Base-by-base conservation (phyloP, 2,888 invertebrate genomes). In the Brachyopa scutellaris region DNA sequence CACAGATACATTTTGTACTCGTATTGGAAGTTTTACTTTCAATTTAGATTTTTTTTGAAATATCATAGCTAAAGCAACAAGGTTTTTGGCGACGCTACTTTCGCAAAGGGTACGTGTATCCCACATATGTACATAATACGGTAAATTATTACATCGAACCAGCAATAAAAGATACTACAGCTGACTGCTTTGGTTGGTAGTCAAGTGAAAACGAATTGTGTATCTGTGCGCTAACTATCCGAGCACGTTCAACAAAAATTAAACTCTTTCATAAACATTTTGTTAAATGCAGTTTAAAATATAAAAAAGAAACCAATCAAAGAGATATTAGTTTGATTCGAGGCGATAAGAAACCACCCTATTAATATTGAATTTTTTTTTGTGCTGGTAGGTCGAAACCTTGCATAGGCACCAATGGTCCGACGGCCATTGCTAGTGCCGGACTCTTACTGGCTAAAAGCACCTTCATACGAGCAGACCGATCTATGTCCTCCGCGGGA, bases 1-100 rank as follows among this genome's bases (percentile, higher is more conserved):
- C 38, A 33, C 9, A 36, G 42, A 45, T 4, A 45, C 29, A 36
- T 23, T n/a, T n/a, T n/a, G n/a, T n/a, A n/a, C n/a, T n/a, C n/a
- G n/a, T n/a, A 15, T 67, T 23, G 26, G 59, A 66, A 59, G 47
- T 33, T 17, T n/a, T 51, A 59, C 66, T 74, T 74, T 74, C 59
- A 36, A 7, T 74, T 74, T 67, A 42, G 38, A 42, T 19, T 23
- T 53, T 31, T 51, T 59, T 15, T n/a, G n/a, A n/a, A 42, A 31
- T 49, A 42, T 40, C 13, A 17, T 42, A 7, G 53, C 2, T 47
- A 38, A 38, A 36, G 49, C 9, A 59, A 57, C 45, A 47, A 57
- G 19, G 31, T 73, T 73, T 73, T 49, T 55, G 57, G 57, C 57
- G 21, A 47, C 17, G 11, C n/a, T 17, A 51, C 51, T 74, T 74